phyloP scores from a whole-genome alignment of 2,113 vertebrate genomes.

The Romanogobio albipinnatus region DNA sequence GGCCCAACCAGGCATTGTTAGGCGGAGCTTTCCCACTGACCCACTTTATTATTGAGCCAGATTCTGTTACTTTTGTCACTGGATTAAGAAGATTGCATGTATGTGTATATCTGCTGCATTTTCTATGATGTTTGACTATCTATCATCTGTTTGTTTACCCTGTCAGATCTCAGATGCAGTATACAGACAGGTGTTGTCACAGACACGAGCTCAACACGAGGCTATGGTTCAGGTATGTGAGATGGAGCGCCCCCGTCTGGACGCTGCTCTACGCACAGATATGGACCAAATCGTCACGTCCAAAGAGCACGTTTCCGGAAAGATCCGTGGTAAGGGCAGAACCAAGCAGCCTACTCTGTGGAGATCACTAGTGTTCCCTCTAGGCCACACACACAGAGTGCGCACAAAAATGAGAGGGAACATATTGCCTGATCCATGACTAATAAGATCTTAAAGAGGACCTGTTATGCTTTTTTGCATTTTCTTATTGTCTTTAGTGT shows the following conservation, averaged over 20 bases:
- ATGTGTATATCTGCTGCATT: not conserved
- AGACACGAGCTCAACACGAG: slow-evolving; percentile 78
- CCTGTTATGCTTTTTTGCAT: no score
- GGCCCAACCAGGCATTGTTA: no score
- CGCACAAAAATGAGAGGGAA: not conserved
- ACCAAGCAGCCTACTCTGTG: not conserved
- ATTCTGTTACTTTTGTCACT: not conserved
- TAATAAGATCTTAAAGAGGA: not conserved
- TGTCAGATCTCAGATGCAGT: slow-evolving; percentile 87
- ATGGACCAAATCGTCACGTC: slow-evolving; percentile 97
- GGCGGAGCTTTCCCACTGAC: not conserved
- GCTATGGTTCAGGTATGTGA: slow-evolving; percentile 74
- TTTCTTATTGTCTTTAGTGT: no score
- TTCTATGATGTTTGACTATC: not conserved
- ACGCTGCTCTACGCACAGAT: slow-evolving; percentile 86
- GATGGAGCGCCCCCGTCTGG: slow-evolving; percentile 76
- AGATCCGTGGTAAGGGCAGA: slow-evolving; percentile 83
- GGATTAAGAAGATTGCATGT: not conserved
- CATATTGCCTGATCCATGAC: not conserved
- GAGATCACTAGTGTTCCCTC: not conserved
- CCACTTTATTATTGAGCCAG: not conserved
- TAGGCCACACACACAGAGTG: not conserved
- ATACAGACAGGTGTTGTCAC: slow-evolving; percentile 84
- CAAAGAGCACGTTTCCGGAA: slow-evolving; percentile 92
- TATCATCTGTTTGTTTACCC: not conserved